Evolutionary conservation across 2,113 vertebrate species (phyloP).

Genomic region (Trachemys scripta): DNA sequence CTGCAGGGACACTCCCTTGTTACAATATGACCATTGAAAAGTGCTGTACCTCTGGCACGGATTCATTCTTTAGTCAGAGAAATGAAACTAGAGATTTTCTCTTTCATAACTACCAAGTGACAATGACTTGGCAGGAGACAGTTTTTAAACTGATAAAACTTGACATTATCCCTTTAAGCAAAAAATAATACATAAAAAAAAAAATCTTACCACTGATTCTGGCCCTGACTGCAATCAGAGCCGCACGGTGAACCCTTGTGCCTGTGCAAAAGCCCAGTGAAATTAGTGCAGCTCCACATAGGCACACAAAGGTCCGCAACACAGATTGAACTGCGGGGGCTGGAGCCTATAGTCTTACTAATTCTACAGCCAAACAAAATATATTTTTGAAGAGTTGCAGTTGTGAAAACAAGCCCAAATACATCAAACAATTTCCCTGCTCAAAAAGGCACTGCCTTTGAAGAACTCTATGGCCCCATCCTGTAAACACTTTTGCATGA

Average conservation of each 20-base stretch:
- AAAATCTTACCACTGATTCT: conserved; percentile 23
- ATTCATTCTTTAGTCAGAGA: neutral
- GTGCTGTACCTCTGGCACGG: neutral
- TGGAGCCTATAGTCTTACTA: neutral
- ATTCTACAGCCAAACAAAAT: neutral
- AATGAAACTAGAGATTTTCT: neutral
- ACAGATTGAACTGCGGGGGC: neutral
- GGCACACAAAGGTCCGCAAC: neutral
- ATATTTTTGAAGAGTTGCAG: neutral
- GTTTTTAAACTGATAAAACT: conserved; percentile 26
- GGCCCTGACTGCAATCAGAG: neutral
- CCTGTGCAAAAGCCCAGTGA: neutral
- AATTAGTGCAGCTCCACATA: neutral
- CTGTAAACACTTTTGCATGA: accelerated
- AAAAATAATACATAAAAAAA: neutral
- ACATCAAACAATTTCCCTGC: neutral
- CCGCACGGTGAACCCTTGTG: neutral
- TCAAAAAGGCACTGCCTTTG: neutral
- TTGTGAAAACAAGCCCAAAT: neutral
- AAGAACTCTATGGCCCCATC: neutral
- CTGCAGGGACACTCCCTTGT: neutral
- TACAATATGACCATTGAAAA: neutral
- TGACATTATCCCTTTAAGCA: conserved; percentile 19
- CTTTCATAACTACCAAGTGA: neutral
- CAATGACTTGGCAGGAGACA: neutral